Evolutionary conservation across 1,140 invertebrate species (phyloP), one percentile per base, ranked within the genome.

Genomic region (Lucilia sericata): DNA sequence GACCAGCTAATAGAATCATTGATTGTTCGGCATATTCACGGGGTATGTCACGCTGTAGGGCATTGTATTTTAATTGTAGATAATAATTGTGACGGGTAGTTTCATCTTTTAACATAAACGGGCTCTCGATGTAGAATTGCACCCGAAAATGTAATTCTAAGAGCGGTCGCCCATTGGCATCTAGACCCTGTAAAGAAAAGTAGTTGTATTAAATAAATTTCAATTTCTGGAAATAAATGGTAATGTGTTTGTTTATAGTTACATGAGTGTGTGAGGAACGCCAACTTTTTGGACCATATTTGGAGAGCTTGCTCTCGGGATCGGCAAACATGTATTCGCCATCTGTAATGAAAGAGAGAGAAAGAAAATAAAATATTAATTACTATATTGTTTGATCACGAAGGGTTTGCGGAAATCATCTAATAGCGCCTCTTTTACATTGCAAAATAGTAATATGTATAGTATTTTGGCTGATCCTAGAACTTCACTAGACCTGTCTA

Each of bases 211-310:
- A 74, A n/a, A 13, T 21, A 36, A 25, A 8, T 13, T n/a, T 12
- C 2, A 13, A 5, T 8, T n/a, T n/a, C n/a, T n/a, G n/a, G 13
- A n/a, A 8, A 81, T 51, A 42, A 10, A 42, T 42, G 42, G 42
- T 42, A 42, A 8, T 42, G 42, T 42, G 42, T 42, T 70, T 76
- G 19, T 49, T 36, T n/a, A 5, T 74, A 94, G 95, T 96, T 93
- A 97, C 97, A 93, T 97, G 96, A 88, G 96, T 96, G 91, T 96
- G 95, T 84, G 97, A 97, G 85, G 96, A 96, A 91, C 97, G 96
- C 97, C 97, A 98, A 92, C 96, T 96, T 92, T 98, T 98, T 87
- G 97, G 96, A 85, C 97, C 97, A 93, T 98, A 98, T 92, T 98
- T 99, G 88, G 96, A 97, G 87, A 99, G 93, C 92, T 98, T 99